phyloP scores from a whole-genome alignment of 2,888 invertebrate species.

The Tortrix viridana region DNA sequence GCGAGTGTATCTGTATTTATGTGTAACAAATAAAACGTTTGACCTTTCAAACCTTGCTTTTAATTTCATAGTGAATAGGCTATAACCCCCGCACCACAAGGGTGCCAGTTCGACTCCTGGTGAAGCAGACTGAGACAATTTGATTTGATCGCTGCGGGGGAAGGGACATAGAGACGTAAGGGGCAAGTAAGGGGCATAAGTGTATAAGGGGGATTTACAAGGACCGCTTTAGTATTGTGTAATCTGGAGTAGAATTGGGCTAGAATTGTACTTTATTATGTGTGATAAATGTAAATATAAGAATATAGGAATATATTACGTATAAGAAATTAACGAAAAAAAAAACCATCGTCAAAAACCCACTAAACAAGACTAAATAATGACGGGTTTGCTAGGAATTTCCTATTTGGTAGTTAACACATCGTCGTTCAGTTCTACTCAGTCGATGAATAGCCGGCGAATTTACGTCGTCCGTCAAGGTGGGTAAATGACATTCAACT shows the following conservation, averaged over 20 bases:
- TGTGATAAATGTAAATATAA: background rate
- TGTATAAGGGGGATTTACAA: conserved; percentile 1
- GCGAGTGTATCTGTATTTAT: too few species aligned
- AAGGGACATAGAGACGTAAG: conserved; percentile 6
- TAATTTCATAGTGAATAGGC: background rate
- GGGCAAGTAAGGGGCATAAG: background rate
- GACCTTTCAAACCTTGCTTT: too few species aligned
- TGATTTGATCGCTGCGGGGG: conserved; percentile 35
- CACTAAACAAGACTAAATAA: too few species aligned
- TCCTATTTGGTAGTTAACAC: too few species aligned
- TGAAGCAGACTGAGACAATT: conserved; percentile 37
- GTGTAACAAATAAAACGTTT: too few species aligned
- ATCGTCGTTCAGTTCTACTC: too few species aligned
- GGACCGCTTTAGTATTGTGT: conserved; percentile 15
- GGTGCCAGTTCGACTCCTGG: conserved; percentile 29
- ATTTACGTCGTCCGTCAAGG: too few species aligned
- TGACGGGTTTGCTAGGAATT: too few species aligned
- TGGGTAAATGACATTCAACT: too few species aligned
- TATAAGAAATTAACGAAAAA: too few species aligned
- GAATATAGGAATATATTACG: background rate
- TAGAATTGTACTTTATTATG: background rate
- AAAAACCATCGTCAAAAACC: too few species aligned
- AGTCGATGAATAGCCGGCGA: too few species aligned
- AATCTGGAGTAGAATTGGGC: background rate
- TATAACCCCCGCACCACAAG: conserved; percentile 1